phyloP scores from a whole-genome alignment of 2,797 vertebrate genomes.

The Microctenopoma lineatum region DNA sequence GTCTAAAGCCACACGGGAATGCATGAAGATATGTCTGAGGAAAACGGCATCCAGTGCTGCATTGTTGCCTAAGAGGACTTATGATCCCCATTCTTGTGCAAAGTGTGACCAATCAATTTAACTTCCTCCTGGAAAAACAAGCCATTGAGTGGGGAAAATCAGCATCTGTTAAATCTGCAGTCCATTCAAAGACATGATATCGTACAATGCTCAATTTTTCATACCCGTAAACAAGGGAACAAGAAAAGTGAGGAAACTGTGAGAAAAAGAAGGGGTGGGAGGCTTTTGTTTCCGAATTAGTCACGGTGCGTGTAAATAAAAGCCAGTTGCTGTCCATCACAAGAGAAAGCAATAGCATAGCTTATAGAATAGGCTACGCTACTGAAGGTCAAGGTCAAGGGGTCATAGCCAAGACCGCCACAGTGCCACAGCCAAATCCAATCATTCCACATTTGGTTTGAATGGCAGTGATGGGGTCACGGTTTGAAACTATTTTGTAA shows the following conservation, averaged over 20 bases:
- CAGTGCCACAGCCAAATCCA: slow-evolving; percentile 29
- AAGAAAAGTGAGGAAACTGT: slow-evolving; percentile 61
- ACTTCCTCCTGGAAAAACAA: slow-evolving; percentile 72
- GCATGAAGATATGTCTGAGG: slow-evolving; percentile 72
- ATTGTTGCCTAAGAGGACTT: slow-evolving; percentile 61
- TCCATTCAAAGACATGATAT: slow-evolving; percentile 68
- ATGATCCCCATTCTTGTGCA: slow-evolving; percentile 56
- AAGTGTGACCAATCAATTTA: slow-evolving; percentile 78
- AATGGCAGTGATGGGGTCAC: background rate
- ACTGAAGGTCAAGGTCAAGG: slow-evolving; percentile 71
- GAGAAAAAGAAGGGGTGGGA: slow-evolving; percentile 52
- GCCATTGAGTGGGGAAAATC: slow-evolving; percentile 65
- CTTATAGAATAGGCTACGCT: slow-evolving; percentile 42
- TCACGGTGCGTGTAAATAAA: slow-evolving; percentile 72
- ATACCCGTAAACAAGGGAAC: slow-evolving; percentile 34
- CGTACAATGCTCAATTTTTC: slow-evolving; percentile 51
- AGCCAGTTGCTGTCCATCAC: slow-evolving; percentile 75
- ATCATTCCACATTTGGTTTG: slow-evolving; percentile 4
- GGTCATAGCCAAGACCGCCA: slow-evolving; percentile 46
- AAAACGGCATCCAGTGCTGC: slow-evolving; percentile 60
- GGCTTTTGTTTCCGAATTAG: slow-evolving; percentile 69
- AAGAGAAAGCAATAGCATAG: slow-evolving; percentile 61
- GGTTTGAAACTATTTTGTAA: too few relatives aligned
- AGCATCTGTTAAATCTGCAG: slow-evolving; percentile 62
- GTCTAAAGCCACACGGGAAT: slow-evolving; percentile 76